phyloP scores from a whole-genome alignment of 2,888 invertebrate species.

The Oligia latruncula region DNA sequence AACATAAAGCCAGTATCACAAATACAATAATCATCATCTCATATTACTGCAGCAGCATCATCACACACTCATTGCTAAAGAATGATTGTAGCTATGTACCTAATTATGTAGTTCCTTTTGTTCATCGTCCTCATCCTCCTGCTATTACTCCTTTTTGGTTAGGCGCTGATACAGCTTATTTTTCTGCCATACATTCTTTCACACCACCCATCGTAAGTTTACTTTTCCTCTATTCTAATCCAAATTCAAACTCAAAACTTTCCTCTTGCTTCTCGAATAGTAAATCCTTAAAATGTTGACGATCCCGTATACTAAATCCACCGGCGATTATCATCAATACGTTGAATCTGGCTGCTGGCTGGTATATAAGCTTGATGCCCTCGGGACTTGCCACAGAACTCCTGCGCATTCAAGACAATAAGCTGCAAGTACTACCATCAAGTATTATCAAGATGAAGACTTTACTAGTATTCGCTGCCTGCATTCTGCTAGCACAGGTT shows the following conservation, averaged over 20 bases:
- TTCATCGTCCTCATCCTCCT: too few species aligned
- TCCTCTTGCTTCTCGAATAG: background rate
- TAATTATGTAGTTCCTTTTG: background rate
- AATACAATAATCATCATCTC: background rate
- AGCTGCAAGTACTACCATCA: slow-evolving; percentile 13
- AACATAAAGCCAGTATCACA: background rate
- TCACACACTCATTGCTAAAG: background rate
- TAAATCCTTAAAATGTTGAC: slow-evolving; percentile 71
- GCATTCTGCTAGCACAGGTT: slow-evolving; percentile 84
- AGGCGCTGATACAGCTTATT: background rate
- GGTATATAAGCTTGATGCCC: slow-evolving; percentile 72
- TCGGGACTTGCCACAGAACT: slow-evolving; percentile 50
- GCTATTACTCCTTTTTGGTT: background rate
- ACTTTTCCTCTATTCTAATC: rapidly evolving
- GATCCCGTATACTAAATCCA: slow-evolving; percentile 60
- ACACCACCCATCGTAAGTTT: background rate
- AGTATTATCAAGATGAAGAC: slow-evolving; percentile 80
- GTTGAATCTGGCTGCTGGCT: slow-evolving; percentile 55
- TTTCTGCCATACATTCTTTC: background rate
- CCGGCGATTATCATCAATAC: slow-evolving; percentile 68
- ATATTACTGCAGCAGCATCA: background rate
- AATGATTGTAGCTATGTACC: background rate
- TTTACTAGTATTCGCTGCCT: slow-evolving; percentile 82
- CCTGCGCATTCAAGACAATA: slow-evolving; percentile 43
- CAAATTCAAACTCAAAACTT: slow-evolving; percentile 2